Conservation (phyloP, 2,113 vertebrate genomes). For the Rutilus rutilus region DNA sequence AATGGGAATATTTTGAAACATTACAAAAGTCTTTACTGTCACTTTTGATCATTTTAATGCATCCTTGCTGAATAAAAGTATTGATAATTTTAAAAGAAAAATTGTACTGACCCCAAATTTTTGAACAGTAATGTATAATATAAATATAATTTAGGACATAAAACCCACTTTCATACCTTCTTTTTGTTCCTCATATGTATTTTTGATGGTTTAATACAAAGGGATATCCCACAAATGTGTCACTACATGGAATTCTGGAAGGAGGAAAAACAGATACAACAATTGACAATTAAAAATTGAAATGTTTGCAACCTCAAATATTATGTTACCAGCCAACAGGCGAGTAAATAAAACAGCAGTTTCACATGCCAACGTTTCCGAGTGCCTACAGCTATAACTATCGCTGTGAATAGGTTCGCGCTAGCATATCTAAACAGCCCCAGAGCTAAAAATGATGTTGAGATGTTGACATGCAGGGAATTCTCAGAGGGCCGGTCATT, state of each 20-base stretch:
- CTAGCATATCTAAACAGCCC: neutral
- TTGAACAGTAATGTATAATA: neutral
- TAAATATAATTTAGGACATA: neutral
- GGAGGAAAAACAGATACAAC: neutral
- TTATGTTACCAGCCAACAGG: neutral
- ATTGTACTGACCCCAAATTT: neutral
- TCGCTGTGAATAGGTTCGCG: neutral
- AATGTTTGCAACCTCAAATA: neutral
- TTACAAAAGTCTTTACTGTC: neutral
- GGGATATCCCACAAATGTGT: neutral
- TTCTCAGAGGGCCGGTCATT: constrained; percentile 26
- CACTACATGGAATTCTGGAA: neutral
- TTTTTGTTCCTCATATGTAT: neutral
- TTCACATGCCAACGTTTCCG: neutral
- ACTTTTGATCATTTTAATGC: neutral
- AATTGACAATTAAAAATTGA: neutral
- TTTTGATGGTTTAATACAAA: neutral
- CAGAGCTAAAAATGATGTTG: constrained; percentile 18
- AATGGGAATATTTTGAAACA: neutral
- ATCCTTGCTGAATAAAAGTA: neutral
- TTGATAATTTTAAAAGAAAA: neutral
- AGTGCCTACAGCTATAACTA: neutral
- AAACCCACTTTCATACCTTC: no score
- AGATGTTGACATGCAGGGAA: constrained; percentile 11
- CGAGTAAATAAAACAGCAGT: neutral